A percentile compares a stretch with the other conserved stretches of the same genome.
phyloP scores from a whole-genome alignment of 2,888 invertebrate genomes.

The Lepidocyrtoides sp. region DNA sequence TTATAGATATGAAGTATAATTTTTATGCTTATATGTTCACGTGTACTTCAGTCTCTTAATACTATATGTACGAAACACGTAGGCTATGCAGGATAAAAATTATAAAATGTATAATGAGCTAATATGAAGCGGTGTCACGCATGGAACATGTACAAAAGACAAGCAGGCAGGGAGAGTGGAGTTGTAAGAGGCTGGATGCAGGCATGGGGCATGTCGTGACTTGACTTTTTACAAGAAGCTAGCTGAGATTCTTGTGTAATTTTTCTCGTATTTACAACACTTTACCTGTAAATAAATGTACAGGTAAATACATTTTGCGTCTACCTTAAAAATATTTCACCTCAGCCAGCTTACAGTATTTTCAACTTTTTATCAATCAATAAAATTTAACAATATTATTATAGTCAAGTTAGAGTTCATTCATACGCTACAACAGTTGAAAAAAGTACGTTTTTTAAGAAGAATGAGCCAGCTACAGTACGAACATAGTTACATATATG shows the following conservation, averaged over 20 bases:
- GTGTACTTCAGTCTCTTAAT: too few species aligned
- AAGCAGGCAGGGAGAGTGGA: not conserved
- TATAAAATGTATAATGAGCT: slow-evolving; percentile 42
- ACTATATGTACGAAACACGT: not conserved
- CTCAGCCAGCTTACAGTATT: too few species aligned
- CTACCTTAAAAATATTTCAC: not conserved
- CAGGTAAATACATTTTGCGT: not conserved
- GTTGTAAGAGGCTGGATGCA: not conserved
- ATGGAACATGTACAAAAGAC: slow-evolving; percentile 12
- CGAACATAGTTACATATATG: too few species aligned
- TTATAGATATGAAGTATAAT: not conserved
- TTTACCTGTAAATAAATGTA: not conserved
- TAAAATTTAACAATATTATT: not conserved
- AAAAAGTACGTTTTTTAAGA: too few species aligned
- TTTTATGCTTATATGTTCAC: not conserved
- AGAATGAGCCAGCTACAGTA: too few species aligned
- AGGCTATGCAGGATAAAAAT: not conserved
- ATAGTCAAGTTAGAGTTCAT: too few species aligned
- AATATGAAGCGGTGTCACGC: slow-evolving; percentile 35
- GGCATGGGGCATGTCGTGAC: slow-evolving; percentile 51
- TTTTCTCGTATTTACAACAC: not conserved
- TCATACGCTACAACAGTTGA: too few species aligned
- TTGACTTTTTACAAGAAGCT: slow-evolving; percentile 49
- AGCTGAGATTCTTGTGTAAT: slow-evolving; percentile 19
- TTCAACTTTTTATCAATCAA: not conserved